Evolutionary conservation across 2,888 invertebrate genomes (phyloP), one percentile per base, ranked within the genome.

Genomic region (Ichneumoninae sp.): DNA sequence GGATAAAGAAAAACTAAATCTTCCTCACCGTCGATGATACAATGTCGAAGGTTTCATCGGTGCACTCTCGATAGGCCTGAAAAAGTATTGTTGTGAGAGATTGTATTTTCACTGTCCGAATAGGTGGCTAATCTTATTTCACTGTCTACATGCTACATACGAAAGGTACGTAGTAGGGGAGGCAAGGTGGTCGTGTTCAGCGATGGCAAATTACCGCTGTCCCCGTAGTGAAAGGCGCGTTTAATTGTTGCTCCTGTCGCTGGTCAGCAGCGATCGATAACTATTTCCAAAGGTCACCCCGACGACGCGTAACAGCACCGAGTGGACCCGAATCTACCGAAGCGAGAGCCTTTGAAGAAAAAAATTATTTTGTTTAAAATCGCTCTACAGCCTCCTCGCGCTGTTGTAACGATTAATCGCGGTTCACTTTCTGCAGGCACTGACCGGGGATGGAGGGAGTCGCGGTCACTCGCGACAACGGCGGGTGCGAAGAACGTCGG

Each of bases 401-500:
- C 13, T 6, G 63, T n/a, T 16, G 6, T 16, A 33, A 30, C 63
- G 63, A 16, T 16, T 13, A 30, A 30, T 63, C n/a, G 30, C 63
- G 26, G 13, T 63, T 22, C 13, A 47, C 44, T 57, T 30, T 30
- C 7, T 30, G 63, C 63, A 30, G 33, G 63, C 57, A 73, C 73
- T 13, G 57, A 60, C 40, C 33, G 52, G 65, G 74, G 30, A 30
- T n/a, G 70, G 47, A 30, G 65, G 65, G 50, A 65, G 10, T 65
- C 65, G 66, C 66, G 66, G 65, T 6, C 63, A 63, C 30, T 63
- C 63, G 63, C 63, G 33, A 63, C 50, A 19, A 50, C 73, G 52
- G 47, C 66, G 52, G 19, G 63, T 47, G 16, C 66, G 76, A 87
- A 86, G 87, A 85, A 89, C 90, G 91, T 93, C 90, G 90, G 89